phyloP scores from a whole-genome alignment of 2,888 invertebrate genomes.

The Myopa tessellatipennis region DNA sequence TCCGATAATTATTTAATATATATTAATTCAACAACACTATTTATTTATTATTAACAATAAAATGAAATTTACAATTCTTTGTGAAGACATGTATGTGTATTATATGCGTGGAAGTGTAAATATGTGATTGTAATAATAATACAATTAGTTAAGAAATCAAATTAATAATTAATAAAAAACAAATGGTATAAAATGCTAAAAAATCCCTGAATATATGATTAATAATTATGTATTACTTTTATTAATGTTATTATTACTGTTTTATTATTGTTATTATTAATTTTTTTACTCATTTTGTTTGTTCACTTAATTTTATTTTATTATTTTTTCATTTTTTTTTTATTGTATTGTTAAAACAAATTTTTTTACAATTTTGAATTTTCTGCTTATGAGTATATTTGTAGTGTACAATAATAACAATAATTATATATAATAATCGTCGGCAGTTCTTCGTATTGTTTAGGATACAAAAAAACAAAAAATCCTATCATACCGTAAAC shows the following conservation, averaged over 20 bases:
- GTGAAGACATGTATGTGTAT: not conserved
- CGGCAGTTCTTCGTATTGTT: constrained; percentile 45
- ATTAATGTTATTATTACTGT: constrained; percentile 42
- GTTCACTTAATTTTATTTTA: constrained; percentile 5
- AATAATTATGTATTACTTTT: constrained; percentile 45
- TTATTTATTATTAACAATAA: not conserved
- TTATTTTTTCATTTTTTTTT: not conserved
- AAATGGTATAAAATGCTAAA: constrained; percentile 64
- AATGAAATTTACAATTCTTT: not conserved
- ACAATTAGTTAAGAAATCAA: not conserved
- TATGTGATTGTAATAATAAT: constrained; percentile 8
- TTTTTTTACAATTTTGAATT: constrained; percentile 34
- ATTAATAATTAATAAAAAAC: constrained; percentile 2
- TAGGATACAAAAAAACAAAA: constrained; percentile 22
- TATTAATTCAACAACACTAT: not conserved
- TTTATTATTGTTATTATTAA: constrained; percentile 37
- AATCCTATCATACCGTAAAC: not conserved
- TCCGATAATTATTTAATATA: constrained; percentile 7
- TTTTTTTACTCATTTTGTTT: constrained; percentile 5
- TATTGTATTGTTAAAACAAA: not conserved
- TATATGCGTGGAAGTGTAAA: not conserved
- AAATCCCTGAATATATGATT: constrained; percentile 68
- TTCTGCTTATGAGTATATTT: constrained; percentile 42
- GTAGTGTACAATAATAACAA: constrained; percentile 30
- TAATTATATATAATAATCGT: constrained; percentile 22